Evolutionary conservation across 2,113 vertebrate genomes (phyloP).

Genomic region (Callithrix jacchus): DNA sequence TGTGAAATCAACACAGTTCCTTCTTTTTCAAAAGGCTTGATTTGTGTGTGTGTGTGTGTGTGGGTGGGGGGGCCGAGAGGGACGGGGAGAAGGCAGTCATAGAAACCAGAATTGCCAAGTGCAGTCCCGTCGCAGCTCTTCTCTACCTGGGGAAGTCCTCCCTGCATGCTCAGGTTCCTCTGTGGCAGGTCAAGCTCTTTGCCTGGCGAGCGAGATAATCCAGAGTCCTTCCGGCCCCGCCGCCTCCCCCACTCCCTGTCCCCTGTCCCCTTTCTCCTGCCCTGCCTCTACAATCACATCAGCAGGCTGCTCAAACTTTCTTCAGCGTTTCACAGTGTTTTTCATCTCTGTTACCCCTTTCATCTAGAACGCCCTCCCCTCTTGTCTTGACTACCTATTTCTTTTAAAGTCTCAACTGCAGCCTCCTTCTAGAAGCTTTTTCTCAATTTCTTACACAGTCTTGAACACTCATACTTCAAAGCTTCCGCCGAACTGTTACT

Average conservation of each 20-base stretch:
- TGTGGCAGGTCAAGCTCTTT: background rate
- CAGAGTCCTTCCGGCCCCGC: background rate
- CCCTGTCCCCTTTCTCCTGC: background rate
- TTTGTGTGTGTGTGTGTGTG: background rate
- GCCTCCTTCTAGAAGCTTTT: background rate
- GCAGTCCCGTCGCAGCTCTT: background rate
- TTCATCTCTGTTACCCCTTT: background rate
- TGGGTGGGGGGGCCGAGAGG: too few species aligned
- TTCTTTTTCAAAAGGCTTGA: background rate
- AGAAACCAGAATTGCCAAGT: background rate
- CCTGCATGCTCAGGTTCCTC: background rate
- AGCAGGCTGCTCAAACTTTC: background rate
- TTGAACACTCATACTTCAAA: background rate
- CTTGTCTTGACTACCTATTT: background rate
- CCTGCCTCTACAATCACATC: background rate
- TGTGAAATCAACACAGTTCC: background rate
- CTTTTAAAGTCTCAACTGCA: background rate
- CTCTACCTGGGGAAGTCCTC: background rate
- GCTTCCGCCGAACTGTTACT: background rate
- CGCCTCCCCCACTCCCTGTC: background rate
- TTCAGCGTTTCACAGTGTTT: fast-evolving
- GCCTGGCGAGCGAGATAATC: fast-evolving
- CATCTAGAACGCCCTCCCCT: background rate
- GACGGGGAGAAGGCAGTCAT: background rate
- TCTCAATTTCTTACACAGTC: background rate